A percentile compares a stretch with the other conserved stretches of the same genome.
These are phyloP conservation scores for Heteropelma amictum DNA, from an alignment of 2,888 invertebrate species.

Conservation along the genomic window DNA sequence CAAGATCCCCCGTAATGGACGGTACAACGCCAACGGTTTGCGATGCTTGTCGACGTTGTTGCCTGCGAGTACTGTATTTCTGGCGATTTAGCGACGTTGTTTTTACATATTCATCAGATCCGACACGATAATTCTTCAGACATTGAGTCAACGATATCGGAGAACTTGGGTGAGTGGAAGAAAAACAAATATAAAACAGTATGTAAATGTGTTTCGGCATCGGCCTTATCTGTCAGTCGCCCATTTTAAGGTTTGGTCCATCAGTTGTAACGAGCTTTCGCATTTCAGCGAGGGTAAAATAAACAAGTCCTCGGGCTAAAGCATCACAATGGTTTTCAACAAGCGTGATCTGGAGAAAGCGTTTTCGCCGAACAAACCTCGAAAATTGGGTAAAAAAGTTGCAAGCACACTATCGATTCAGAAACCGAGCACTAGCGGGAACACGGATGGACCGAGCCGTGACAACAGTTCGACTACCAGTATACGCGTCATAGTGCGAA, in stretches of 20 bases:
- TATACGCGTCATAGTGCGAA: constrained; percentile 90
- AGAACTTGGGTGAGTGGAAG: no score
- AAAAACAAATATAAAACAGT: no score
- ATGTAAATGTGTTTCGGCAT: no score
- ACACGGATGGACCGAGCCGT: constrained; percentile 52
- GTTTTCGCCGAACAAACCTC: constrained; percentile 69
- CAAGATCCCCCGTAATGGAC: constrained; percentile 1
- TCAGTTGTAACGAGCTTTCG: no score
- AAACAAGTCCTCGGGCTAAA: no score
- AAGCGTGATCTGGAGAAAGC: constrained; percentile 69
- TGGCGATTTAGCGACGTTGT: constrained; percentile 6
- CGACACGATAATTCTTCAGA: no score
- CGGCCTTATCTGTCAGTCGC: no score
- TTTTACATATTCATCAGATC: not conserved
- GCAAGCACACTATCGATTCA: constrained; percentile 18
- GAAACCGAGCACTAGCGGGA: constrained; percentile 67
- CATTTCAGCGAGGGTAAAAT: no score
- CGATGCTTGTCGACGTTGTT: constrained; percentile 52
- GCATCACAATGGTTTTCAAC: constrained; percentile 71
- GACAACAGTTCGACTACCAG: constrained; percentile 76
- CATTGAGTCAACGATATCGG: no score
- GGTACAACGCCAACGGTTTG: constrained; percentile 55
- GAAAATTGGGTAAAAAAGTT: constrained; percentile 60
- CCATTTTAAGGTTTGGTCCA: no score
- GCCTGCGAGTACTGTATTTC: constrained; percentile 39